These are phyloP conservation scores for Phasianus colchicus DNA, from an alignment of 2,113 vertebrate genomes.

Conservation along the genomic window DNA sequence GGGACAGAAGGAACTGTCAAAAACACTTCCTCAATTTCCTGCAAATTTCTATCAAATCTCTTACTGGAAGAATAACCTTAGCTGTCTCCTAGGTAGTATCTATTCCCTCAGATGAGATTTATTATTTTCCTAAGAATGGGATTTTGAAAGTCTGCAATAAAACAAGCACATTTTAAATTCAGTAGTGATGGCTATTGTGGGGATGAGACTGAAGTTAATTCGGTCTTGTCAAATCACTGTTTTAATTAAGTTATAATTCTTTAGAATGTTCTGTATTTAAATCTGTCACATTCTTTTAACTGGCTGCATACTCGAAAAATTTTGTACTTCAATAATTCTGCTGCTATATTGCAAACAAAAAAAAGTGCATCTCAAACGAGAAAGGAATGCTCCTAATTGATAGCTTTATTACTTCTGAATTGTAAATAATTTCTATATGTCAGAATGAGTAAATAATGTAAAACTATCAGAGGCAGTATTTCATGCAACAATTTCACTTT, in stretches of 20 bases:
- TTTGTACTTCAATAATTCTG: neutral
- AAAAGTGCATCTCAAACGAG: neutral
- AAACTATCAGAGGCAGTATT: neutral
- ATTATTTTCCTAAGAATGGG: constrained; percentile 10
- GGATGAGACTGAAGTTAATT: neutral
- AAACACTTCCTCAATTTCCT: constrained; percentile 1
- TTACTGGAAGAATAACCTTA: neutral
- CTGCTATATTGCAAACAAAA: neutral
- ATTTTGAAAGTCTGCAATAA: neutral
- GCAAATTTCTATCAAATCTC: neutral
- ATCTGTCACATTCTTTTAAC: neutral
- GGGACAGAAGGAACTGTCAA: neutral
- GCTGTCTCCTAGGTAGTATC: neutral
- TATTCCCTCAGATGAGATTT: neutral
- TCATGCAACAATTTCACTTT: constrained; percentile 13
- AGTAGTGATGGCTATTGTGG: neutral
- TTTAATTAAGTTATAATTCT: constrained; percentile 54
- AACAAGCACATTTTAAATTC: constrained; percentile 5
- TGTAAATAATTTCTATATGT: constrained; percentile 10
- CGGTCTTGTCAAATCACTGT: constrained; percentile 21
- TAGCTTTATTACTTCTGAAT: neutral
- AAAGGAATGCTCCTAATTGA: constrained; percentile 15
- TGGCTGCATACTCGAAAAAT: neutral
- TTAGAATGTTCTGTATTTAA: constrained; percentile 12
- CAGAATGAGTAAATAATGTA: constrained; percentile 21